Conservation (phyloP, 2,113 vertebrate genomes). For the Psettodes erumei region DNA sequence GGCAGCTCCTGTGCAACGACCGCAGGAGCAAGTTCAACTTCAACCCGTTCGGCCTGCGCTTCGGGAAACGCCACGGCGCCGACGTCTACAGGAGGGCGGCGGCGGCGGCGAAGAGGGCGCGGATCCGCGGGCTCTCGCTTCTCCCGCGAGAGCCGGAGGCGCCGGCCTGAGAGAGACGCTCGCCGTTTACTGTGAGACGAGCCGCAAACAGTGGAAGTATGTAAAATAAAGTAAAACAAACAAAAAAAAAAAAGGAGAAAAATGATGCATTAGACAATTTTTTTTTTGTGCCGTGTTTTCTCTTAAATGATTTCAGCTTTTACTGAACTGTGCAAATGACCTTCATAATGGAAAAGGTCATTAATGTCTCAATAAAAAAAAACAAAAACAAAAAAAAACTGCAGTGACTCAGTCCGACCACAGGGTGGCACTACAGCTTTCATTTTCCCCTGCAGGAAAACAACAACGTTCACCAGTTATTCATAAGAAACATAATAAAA, state of each 20-base stretch:
- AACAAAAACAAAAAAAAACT: not conserved
- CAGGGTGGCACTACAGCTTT: not conserved
- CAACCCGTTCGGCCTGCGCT: conserved; percentile 84
- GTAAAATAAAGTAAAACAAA: not conserved
- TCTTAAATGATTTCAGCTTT: not conserved
- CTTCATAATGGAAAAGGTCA: not conserved
- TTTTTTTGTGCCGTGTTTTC: not conserved
- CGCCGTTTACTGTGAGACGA: conserved; percentile 2
- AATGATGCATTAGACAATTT: not conserved
- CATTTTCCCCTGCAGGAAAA: not conserved
- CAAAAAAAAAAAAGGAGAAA: not conserved
- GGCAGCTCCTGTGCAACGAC: conserved; percentile 79
- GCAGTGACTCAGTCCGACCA: conserved; percentile 6
- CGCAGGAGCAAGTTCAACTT: conserved; percentile 83
- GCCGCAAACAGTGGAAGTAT: conserved; percentile 5
- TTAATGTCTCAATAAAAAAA: not conserved
- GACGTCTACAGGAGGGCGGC: conserved; percentile 26
- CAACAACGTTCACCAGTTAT: no score
- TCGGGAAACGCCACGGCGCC: conserved; percentile 77
- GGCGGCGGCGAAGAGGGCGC: conserved; percentile 29
- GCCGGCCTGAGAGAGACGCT: conserved; percentile 47
- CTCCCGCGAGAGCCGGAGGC: conserved; percentile 64
- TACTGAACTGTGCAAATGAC: not conserved
- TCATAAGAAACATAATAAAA: no score
- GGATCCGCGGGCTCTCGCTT: conserved; percentile 56